Conservation (phyloP, 2,113 vertebrate species). For the Hippocampus guttulatus region DNA sequence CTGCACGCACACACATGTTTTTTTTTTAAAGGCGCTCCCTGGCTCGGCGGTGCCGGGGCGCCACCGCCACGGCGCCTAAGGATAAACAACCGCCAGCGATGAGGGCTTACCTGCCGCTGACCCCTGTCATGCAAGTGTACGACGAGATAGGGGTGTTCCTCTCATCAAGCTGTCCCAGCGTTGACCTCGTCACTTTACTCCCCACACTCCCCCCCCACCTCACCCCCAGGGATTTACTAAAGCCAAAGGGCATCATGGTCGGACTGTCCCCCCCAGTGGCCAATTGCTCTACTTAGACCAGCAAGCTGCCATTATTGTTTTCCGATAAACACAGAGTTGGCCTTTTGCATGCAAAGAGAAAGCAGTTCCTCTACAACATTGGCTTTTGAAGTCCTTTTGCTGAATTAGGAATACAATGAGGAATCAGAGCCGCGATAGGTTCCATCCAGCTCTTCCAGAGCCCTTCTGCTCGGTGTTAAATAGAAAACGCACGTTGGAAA, state of each 20-base stretch:
- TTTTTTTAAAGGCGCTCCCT: slow-evolving; percentile 18
- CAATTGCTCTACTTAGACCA: slow-evolving; percentile 43
- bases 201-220: slow-evolving; percentile 31
- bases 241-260: slow-evolving; percentile 60
- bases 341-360: slow-evolving; percentile 27
- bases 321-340: slow-evolving; percentile 43
- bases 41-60: slow-evolving; percentile 23
- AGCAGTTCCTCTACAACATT: slow-evolving; percentile 14
- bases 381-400: background rate
- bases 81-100: slow-evolving; percentile 53
- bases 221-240: slow-evolving; percentile 47
- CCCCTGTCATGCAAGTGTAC: slow-evolving; percentile 25
- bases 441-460: background rate
- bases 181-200: slow-evolving; percentile 54
- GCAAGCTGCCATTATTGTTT: slow-evolving; percentile 48
- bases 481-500: background rate
- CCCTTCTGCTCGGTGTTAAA: background rate
- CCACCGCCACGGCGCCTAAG: slow-evolving; percentile 45
- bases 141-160: slow-evolving; percentile 44
- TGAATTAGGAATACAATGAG: slow-evolving; percentile 7
- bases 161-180: slow-evolving; percentile 44
- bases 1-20: slow-evolving; percentile 13
- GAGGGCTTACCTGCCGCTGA: slow-evolving; percentile 63
- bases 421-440: slow-evolving; percentile 25
- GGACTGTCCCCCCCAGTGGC: slow-evolving; percentile 42